phyloP scores from a whole-genome alignment of 2,888 invertebrate genomes.

The Cephus nigrinus region DNA sequence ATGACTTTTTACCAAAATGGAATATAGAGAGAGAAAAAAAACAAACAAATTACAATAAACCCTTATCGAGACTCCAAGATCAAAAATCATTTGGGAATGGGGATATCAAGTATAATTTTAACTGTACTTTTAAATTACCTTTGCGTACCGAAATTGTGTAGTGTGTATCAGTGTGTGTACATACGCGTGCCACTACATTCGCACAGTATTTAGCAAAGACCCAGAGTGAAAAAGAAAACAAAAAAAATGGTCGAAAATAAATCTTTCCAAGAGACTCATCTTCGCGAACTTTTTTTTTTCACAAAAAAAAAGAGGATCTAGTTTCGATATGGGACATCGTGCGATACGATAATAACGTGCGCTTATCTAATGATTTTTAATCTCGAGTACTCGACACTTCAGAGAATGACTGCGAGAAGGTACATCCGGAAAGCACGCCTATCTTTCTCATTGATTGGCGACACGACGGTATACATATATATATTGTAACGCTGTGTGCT shows the following conservation, averaged over 20 bases:
- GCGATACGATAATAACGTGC: background rate
- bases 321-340: background rate
- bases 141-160: background rate
- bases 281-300: background rate
- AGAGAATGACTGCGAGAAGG: constrained; percentile 6
- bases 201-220: background rate
- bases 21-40: background rate
- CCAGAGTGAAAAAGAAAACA: background rate
- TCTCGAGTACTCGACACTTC: constrained; percentile 11
- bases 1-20: constrained; percentile 14
- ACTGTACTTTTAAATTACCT: background rate
- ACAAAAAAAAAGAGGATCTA: background rate
- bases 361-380: background rate
- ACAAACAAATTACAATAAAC: background rate
- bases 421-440: constrained; percentile 43
- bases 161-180: background rate
- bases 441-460: constrained; percentile 56
- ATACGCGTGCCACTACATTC: background rate
- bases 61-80: background rate
- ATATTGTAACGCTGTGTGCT: constrained; percentile 27
- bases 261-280: background rate
- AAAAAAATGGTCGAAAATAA: background rate
- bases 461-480: constrained; percentile 35
- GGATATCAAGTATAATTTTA: background rate
- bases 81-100: background rate